Conservation (phyloP, 2,797 vertebrate species). For the Ceyx erithaca region DNA sequence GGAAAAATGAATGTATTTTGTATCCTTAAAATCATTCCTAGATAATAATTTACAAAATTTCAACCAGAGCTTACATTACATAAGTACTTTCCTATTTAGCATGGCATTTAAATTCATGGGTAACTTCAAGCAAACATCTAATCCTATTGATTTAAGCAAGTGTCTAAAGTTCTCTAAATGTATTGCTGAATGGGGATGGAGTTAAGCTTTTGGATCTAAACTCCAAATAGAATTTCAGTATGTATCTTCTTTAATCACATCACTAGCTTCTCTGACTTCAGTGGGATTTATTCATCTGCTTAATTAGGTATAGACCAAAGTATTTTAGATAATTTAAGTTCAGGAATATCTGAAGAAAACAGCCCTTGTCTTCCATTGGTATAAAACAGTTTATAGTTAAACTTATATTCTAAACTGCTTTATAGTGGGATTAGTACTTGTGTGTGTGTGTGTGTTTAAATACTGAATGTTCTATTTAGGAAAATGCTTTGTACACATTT, state of each 20-base stretch:
- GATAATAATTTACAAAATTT: conserved; percentile 12
- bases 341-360: not conserved
- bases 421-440: not conserved
- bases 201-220: conserved; percentile 38
- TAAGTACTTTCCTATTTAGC: conserved; percentile 20
- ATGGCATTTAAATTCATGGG: conserved; percentile 24
- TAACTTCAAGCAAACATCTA: conserved; percentile 48
- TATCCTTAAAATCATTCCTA: not conserved
- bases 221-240: conserved; percentile 47
- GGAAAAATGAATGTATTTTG: not conserved
- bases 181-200: not conserved
- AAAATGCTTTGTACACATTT: not conserved
- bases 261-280: conserved; percentile 43
- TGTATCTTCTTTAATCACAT: conserved; percentile 40
- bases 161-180: conserved; percentile 10
- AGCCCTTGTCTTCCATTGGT: not conserved
- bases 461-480: not conserved
- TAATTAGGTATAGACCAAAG: conserved; percentile 19
- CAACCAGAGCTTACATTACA: not conserved
- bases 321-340: not conserved
- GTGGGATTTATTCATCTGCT: conserved; percentile 27
- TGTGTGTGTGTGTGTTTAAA: not conserved
- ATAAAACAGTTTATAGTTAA: not conserved
- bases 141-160: conserved; percentile 50
- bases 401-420: not conserved